A percentile compares a stretch with the other conserved stretches of the same genome.
phyloP scores from a whole-genome alignment of 2,888 invertebrate species.

The Mesoligia furuncula region DNA sequence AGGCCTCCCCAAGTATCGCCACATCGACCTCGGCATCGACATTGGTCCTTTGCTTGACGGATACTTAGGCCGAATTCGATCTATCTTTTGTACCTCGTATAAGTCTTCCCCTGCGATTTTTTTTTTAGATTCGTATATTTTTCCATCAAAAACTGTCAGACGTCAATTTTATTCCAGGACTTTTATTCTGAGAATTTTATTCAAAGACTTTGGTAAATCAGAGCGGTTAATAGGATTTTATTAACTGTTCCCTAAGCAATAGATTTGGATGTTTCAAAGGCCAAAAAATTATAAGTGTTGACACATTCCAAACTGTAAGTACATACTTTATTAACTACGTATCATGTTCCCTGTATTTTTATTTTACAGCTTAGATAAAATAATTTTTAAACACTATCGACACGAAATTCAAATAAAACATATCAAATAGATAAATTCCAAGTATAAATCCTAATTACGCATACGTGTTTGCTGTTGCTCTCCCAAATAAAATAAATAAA shows the following conservation, averaged over 20 bases:
- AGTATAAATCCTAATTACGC: neutral
- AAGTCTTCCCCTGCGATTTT: neutral
- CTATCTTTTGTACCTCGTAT: neutral
- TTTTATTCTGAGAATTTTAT: too few species aligned
- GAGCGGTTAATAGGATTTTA: neutral
- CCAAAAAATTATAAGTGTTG: neutral
- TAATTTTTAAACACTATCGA: neutral
- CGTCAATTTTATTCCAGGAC: neutral
- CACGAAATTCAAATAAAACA: conserved; percentile 6
- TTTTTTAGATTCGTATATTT: neutral
- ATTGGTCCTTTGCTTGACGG: neutral
- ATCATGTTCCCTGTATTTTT: neutral
- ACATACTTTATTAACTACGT: neutral
- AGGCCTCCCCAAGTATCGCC: neutral
- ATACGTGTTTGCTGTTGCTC: neutral
- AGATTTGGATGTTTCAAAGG: neutral
- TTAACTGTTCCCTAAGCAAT: too few species aligned
- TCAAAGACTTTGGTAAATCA: neutral
- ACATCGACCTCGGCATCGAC: neutral
- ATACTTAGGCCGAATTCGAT: neutral
- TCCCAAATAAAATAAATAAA: conserved; percentile 35
- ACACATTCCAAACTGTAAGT: neutral
- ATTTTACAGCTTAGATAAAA: neutral
- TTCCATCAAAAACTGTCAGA: neutral
- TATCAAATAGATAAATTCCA: neutral